Evolutionary conservation across 1,140 invertebrate genomes (phyloP).

Genomic region (Bombus waltoni): DNA sequence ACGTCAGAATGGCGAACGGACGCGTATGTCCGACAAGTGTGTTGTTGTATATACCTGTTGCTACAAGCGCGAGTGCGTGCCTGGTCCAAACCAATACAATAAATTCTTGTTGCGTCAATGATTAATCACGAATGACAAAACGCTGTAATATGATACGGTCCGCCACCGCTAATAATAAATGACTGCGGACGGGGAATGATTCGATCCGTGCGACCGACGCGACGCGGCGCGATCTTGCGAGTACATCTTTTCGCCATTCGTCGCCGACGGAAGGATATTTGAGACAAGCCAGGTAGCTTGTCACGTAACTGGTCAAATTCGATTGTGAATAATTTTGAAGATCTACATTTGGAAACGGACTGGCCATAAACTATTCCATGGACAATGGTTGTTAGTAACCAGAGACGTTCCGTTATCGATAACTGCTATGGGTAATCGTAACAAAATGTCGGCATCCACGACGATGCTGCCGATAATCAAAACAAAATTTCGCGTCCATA

Average conservation of each 20-base stretch:
- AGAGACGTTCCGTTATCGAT: too few species aligned
- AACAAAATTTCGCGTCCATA: too few species aligned
- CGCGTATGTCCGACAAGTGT: constrained; percentile 50
- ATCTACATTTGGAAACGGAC: too few species aligned
- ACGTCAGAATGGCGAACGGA: constrained; percentile 26
- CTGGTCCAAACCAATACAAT: constrained; percentile 59
- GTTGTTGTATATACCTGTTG: constrained; percentile 57
- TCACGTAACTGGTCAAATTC: too few species aligned
- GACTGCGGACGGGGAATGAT: constrained; percentile 42
- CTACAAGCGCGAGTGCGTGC: constrained; percentile 34
- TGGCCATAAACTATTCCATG: too few species aligned
- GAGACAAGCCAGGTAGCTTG: too few species aligned
- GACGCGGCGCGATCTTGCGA: too few species aligned
- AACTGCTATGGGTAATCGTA: too few species aligned
- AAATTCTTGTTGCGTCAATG: constrained; percentile 67
- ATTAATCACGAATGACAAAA: constrained; percentile 67
- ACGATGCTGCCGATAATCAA: too few species aligned
- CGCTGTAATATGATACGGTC: constrained; percentile 56
- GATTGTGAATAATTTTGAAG: too few species aligned
- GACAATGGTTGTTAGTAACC: too few species aligned
- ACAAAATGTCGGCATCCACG: too few species aligned
- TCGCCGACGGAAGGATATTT: background rate
- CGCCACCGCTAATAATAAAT: constrained; percentile 58
- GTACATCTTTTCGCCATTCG: constrained; percentile 45
- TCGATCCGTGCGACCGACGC: constrained; percentile 6